Evolutionary conservation across 2,113 vertebrate species (phyloP).

Genomic region (Mormoops blainvillei): DNA sequence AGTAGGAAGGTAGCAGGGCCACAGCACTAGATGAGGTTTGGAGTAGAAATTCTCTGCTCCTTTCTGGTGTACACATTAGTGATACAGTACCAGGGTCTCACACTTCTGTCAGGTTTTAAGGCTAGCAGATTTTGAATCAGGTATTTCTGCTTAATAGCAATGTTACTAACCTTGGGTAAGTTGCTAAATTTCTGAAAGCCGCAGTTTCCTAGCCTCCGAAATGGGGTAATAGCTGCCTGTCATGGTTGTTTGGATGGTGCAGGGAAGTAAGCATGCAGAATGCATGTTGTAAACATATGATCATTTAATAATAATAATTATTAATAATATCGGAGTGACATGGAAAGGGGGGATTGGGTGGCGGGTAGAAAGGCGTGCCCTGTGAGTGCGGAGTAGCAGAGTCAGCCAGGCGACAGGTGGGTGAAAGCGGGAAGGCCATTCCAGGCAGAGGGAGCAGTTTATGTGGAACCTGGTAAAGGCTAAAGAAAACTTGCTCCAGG

Average conservation of each 20-base stretch:
- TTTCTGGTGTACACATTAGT: not conserved
- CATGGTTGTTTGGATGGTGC: not conserved
- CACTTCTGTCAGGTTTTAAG: not conserved
- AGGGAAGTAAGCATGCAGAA: not conserved
- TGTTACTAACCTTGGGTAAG: not conserved
- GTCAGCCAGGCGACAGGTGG: not conserved
- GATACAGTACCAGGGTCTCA: not conserved
- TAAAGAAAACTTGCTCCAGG: not conserved
- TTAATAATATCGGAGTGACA: not conserved
- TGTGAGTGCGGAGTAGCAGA: not conserved
- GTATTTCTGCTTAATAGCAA: not conserved
- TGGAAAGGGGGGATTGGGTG: not conserved
- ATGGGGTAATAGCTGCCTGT: not conserved
- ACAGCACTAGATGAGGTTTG: not conserved
- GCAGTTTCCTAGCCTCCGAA: not conserved
- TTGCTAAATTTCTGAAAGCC: not conserved
- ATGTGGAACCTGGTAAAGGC: not conserved
- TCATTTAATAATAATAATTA: not conserved
- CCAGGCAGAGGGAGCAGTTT: not conserved
- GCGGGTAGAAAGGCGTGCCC: not conserved
- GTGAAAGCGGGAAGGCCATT: not conserved
- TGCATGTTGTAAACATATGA: not conserved
- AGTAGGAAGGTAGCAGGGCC: not conserved
- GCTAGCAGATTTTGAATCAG: not conserved
- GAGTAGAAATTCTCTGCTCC: not conserved